These are phyloP conservation scores for Pangasius macronema DNA, from an alignment of 2,797 vertebrate genomes.

Conservation along the genomic window DNA sequence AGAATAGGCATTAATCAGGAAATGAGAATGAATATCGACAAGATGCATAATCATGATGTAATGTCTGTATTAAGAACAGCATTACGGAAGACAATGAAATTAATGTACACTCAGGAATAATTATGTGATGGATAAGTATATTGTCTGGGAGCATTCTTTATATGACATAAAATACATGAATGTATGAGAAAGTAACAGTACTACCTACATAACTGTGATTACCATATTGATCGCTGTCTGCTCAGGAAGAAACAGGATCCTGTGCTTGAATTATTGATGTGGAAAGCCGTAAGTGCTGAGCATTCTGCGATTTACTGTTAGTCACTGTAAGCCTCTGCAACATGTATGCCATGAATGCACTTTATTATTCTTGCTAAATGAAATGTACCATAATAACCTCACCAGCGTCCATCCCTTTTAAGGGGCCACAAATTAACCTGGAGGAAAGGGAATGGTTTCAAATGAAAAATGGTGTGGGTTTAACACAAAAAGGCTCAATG, in stretches of 20 bases:
- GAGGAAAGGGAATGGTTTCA: neutral
- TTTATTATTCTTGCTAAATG: conserved; percentile 5
- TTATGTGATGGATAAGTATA: neutral
- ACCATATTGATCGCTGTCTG: conserved; percentile 46
- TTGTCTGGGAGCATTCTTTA: neutral
- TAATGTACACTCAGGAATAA: conserved; percentile 1
- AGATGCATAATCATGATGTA: neutral
- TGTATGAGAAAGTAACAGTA: neutral
- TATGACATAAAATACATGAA: neutral
- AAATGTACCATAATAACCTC: neutral
- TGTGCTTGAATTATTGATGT: conserved; percentile 54
- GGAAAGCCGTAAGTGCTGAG: conserved; percentile 34
- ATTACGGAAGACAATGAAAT: neutral
- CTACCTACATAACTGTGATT: conserved; percentile 22
- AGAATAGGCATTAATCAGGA: neutral
- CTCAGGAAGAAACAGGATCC: conserved; percentile 35
- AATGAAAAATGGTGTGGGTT: neutral
- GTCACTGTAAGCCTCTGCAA: neutral
- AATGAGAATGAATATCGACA: neutral
- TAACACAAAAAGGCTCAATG: neutral
- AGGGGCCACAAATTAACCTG: neutral
- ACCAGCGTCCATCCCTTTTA: neutral
- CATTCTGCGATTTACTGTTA: conserved; percentile 32
- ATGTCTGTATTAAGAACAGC: neutral
- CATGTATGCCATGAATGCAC: neutral